These are phyloP conservation scores for Parnassius orleans DNA, from an alignment of 2,888 invertebrate species.

Conservation along the genomic window DNA sequence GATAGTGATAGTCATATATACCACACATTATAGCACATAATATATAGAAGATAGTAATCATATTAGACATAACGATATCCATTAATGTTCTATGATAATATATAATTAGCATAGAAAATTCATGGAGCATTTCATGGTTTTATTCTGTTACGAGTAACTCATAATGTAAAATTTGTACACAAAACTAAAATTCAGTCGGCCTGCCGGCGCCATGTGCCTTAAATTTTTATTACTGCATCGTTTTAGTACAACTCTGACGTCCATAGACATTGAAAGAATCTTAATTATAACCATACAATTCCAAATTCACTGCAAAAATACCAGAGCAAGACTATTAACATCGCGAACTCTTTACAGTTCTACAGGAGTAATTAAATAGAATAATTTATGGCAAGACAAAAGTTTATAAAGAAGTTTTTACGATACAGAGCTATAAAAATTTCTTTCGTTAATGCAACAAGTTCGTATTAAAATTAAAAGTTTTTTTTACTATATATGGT, in stretches of 20 bases:
- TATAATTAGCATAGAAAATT: too few relatives aligned
- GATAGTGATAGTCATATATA: too few relatives aligned
- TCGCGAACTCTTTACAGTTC: neutral
- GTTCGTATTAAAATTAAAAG: neutral
- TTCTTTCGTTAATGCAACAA: neutral
- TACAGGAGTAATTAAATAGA: neutral
- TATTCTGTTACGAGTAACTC: too few relatives aligned
- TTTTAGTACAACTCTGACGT: constrained; percentile 4
- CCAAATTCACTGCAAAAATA: neutral
- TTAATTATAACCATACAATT: neutral
- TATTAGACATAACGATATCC: too few relatives aligned
- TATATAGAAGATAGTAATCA: too few relatives aligned
- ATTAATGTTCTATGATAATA: too few relatives aligned
- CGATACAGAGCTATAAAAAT: neutral
- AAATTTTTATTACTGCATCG: constrained; percentile 54
- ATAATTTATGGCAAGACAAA: neutral
- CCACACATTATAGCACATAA: too few relatives aligned
- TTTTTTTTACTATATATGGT: too few relatives aligned
- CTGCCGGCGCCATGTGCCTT: constrained; percentile 43
- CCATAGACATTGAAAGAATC: neutral
- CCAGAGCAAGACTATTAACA: neutral
- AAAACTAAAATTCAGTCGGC: constrained; percentile 25
- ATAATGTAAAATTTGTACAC: constrained; percentile 6
- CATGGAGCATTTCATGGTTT: too few relatives aligned
- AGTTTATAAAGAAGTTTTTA: neutral